Evolutionary conservation across 2,888 invertebrate species (phyloP).

Genomic region (Tipula confusa): DNA sequence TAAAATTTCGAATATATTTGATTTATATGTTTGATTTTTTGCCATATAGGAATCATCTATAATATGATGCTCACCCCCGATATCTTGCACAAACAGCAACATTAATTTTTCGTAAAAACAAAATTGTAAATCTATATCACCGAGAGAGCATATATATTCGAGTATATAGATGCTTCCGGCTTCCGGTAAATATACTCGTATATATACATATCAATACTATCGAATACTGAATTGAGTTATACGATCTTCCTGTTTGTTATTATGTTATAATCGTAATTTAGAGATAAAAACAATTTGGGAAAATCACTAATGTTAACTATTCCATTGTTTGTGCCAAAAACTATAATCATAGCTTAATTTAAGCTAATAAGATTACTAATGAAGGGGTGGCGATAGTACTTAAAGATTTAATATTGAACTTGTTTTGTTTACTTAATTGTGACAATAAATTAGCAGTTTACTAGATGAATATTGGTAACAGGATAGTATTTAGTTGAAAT

Average conservation of each 20-base stretch:
- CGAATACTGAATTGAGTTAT: conserved; percentile 20
- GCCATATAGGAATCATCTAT: not conserved
- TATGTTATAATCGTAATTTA: conserved; percentile 3
- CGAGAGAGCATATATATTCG: not conserved
- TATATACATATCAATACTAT: not conserved
- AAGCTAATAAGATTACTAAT: not conserved
- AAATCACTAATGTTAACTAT: not conserved
- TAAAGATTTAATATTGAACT: too few relatives aligned
- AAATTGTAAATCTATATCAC: not conserved
- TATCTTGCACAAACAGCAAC: not conserved
- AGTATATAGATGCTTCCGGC: not conserved
- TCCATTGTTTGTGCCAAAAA: not conserved
- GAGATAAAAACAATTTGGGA: not conserved
- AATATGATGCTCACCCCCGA: too few relatives aligned
- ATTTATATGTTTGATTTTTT: not conserved
- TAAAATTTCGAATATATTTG: not conserved
- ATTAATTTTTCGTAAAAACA: not conserved
- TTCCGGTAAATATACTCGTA: not conserved
- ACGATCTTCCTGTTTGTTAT: conserved; percentile 12
- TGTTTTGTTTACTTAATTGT: too few relatives aligned
- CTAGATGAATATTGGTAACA: too few relatives aligned
- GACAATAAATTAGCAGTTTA: too few relatives aligned
- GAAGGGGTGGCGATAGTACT: too few relatives aligned
- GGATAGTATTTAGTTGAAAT: too few relatives aligned
- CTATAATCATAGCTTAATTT: not conserved